Conservation (phyloP, 2,113 vertebrate genomes). For the Xiphophorus couchianus region DNA sequence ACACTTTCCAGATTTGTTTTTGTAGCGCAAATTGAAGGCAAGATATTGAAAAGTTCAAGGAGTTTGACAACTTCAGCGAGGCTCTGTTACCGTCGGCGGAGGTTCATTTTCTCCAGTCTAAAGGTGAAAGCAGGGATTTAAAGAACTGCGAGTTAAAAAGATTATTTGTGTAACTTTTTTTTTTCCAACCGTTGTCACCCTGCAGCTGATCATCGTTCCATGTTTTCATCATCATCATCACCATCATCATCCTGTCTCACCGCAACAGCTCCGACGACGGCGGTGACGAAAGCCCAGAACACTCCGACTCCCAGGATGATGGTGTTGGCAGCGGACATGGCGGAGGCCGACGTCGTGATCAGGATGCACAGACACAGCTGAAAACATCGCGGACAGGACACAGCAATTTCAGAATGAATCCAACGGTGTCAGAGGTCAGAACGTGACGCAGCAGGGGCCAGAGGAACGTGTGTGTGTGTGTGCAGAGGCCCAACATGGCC, state of each 20-base stretch:
- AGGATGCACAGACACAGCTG: conserved; percentile 86
- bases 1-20: too few species aligned
- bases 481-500: not conserved
- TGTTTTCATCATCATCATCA: too few species aligned
- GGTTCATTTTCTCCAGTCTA: too few species aligned
- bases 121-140: too few species aligned
- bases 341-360: conserved; percentile 68
- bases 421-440: not conserved
- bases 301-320: conserved; percentile 79
- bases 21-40: too few species aligned
- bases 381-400: conserved; percentile 2
- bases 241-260: conserved; percentile 69
- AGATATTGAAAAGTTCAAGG: too few species aligned
- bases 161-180: not conserved
- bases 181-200: too few species aligned
- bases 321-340: conserved; percentile 62
- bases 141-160: not conserved
- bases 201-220: too few species aligned
- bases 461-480: not conserved
- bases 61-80: too few species aligned
- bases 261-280: conserved; percentile 75
- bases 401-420: not conserved
- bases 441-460: too few species aligned
- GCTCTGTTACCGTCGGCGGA: too few species aligned
- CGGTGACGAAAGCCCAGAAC: conserved; percentile 82